These are phyloP conservation scores for Cryptotis parvus DNA, from an alignment of 2,113 vertebrate species.

Conservation along the genomic window DNA sequence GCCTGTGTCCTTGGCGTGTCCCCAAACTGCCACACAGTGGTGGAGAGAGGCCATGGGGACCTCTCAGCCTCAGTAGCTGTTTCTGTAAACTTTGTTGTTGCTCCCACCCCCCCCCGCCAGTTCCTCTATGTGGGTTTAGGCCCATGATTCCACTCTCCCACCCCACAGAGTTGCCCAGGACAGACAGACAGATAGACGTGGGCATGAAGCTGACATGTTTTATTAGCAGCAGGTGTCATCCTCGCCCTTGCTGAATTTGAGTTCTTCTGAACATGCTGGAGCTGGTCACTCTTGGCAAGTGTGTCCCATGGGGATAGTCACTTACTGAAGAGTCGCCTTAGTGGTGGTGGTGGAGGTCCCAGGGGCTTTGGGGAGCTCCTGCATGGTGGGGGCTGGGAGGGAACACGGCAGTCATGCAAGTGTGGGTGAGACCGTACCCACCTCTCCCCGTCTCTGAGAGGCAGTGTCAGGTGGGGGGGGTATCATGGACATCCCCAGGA, in stretches of 20 bases:
- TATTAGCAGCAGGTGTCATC: slow-evolving; percentile 49
- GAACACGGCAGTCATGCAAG: too few relatives aligned
- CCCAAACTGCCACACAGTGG: fast-evolving
- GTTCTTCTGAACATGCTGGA: neutral
- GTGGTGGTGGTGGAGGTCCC: neutral
- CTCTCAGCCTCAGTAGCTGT: neutral
- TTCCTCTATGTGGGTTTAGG: neutral
- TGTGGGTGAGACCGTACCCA: too few relatives aligned
- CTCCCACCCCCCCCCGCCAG: too few relatives aligned
- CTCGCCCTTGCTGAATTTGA: neutral
- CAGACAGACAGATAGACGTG: neutral
- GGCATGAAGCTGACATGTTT: slow-evolving; percentile 1
- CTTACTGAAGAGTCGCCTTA: neutral
- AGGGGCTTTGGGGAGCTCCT: neutral
- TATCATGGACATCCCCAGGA: neutral
- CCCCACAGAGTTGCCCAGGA: neutral
- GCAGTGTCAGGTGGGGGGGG: neutral
- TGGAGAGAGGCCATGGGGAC: neutral
- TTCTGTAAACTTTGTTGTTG: neutral
- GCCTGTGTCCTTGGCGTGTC: fast-evolving
- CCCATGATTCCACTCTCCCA: neutral
- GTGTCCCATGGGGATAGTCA: neutral
- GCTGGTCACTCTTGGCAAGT: neutral
- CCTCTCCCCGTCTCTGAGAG: neutral
- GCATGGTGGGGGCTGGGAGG: neutral